phyloP scores from a whole-genome alignment of 2,797 vertebrate genomes.

The Danio albolineatus region DNA sequence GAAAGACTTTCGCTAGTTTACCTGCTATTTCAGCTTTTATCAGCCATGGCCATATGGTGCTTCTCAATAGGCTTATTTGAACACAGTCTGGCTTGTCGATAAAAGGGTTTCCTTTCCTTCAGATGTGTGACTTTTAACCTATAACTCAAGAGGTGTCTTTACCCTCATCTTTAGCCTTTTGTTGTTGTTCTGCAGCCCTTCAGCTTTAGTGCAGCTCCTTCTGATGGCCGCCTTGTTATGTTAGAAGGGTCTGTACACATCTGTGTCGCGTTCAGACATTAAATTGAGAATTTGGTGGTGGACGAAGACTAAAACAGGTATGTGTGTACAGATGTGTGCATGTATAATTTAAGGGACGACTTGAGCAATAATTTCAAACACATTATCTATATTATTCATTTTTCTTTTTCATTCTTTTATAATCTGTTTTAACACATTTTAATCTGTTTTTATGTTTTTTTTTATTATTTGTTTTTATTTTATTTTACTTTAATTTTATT shows the following conservation, averaged over 20 bases:
- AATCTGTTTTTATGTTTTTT: too few species aligned
- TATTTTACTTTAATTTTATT: too few species aligned
- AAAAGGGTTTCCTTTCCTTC: constrained; percentile 44
- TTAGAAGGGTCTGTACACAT: not conserved
- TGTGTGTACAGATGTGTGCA: too few species aligned
- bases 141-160: constrained; percentile 24
- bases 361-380: too few species aligned
- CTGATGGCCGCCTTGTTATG: constrained; percentile 30
- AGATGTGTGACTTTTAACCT: constrained; percentile 63
- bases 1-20: constrained; percentile 26
- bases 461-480: too few species aligned
- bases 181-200: not conserved
- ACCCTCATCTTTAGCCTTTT: not conserved
- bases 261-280: not conserved
- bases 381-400: too few species aligned
- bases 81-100: not conserved
- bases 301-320: too few species aligned
- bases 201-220: constrained; percentile 12
- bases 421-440: too few species aligned
- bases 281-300: too few species aligned
- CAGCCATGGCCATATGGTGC: constrained; percentile 20
- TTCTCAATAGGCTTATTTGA: not conserved
- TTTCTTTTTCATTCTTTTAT: too few species aligned
- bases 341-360: too few species aligned
- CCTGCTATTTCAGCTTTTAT: constrained; percentile 18